Percentiles rank a stretch among this genome's conserved stretches.
These are phyloP conservation scores for Catocala fraxini DNA, from an alignment of 2,888 invertebrate species.

Conservation along the genomic window DNA sequence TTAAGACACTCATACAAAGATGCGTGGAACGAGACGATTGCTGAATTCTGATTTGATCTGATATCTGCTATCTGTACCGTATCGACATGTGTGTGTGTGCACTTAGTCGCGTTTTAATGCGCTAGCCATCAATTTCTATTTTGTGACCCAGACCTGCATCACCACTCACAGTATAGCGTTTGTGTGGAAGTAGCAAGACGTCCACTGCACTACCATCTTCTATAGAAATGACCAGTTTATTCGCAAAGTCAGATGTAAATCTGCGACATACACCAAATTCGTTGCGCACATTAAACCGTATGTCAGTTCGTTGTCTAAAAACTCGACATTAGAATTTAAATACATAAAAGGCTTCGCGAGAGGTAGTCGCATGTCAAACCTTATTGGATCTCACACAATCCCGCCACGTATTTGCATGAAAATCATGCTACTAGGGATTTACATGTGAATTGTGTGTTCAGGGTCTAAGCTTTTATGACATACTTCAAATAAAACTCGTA, in stretches of 20 bases:
- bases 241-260: neutral
- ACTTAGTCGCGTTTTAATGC: too few relatives aligned
- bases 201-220: too few relatives aligned
- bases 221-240: too few relatives aligned
- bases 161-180: too few relatives aligned
- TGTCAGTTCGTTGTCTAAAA: neutral
- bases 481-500: slow-evolving; percentile 28
- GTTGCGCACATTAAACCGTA: neutral
- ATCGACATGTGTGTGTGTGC: too few relatives aligned
- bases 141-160: too few relatives aligned
- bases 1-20: too few relatives aligned
- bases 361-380: slow-evolving; percentile 37
- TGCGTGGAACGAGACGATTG: too few relatives aligned
- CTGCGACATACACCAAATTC: neutral
- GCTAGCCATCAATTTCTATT: too few relatives aligned
- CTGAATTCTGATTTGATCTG: too few relatives aligned
- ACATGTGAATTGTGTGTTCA: slow-evolving; percentile 47
- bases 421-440: slow-evolving; percentile 44
- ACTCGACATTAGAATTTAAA: slow-evolving; percentile 20
- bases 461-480: slow-evolving; percentile 36
- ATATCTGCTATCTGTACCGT: too few relatives aligned
- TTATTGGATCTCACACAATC: slow-evolving; percentile 45
- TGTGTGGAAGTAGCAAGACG: too few relatives aligned
- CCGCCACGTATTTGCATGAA: slow-evolving; percentile 45
- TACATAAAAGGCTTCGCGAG: slow-evolving; percentile 23